Base-by-base conservation (phyloP, 2,797 vertebrate species). In the Gymnoscopelus braueri region DNA sequence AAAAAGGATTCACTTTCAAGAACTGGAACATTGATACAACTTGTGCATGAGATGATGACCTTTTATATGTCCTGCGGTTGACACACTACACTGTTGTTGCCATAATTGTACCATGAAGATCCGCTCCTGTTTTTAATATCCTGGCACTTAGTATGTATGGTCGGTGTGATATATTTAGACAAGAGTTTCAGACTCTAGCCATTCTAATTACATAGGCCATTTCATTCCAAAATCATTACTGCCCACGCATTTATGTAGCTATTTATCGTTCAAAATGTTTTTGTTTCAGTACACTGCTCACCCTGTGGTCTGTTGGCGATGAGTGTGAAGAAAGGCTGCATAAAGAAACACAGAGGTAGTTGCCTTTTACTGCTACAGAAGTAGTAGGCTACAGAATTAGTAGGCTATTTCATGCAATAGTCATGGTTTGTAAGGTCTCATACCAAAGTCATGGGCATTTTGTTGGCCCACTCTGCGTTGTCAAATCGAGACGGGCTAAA, bases 401-500 rank as follows among this genome's bases (percentile, higher is more conserved):
- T 75, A 7, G 39, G 39, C 39, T 3, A 64, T 72, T 82, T 83
- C 71, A 74, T 66, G 57, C 63, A 74, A 35, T 64, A 68, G 60
- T 78, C 69, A 67, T 65, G 62, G 67, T 73, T 51, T 50, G 54
- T 68, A 60, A 58, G 53, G 71, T 80, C 72, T 84, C 79, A 59
- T 68, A 50, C 62, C 67, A 65, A 81, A 81, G 75, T 81, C 47
- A 32, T 6, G 39, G 66, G 64, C 69, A 79, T 87, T 19, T 86
- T 67, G 65, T 72, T 75, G 72, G 82, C 78, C 26, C 52, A 47
- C 60, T 74, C 44, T 23, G 0, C 57, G 76, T 66, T 80, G 79
- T 87, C 84, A 86, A 88, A 86, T 67, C 50, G 26, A 14, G 53
- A 80, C 81, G 75, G 65, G 85, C 87, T 92, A 92, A 89, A 92